Percentiles rank a stretch among this genome's conserved stretches.
phyloP scores from a whole-genome alignment of 2,797 vertebrate species.

The Fringilla coelebs region DNA sequence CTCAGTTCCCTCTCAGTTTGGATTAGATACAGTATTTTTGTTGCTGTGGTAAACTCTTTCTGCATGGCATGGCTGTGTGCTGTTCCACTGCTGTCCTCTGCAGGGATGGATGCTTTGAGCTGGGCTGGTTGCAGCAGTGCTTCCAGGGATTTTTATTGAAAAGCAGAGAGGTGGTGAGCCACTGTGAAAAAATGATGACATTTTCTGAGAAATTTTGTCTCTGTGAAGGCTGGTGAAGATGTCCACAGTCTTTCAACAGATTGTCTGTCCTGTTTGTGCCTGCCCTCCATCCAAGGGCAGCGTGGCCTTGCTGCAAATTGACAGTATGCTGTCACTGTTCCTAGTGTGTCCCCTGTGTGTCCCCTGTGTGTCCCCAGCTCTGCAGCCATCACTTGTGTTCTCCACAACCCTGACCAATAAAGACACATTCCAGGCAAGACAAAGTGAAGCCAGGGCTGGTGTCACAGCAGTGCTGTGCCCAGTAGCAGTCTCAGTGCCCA shows the following conservation, averaged over 20 bases:
- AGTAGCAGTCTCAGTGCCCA: not conserved
- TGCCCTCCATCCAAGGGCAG: not conserved
- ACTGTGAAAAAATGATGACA: not conserved
- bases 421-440: not conserved
- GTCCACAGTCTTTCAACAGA: not conserved
- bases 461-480: not conserved
- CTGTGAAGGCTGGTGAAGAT: not conserved
- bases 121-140: not conserved
- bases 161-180: not conserved
- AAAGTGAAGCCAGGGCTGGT: not conserved
- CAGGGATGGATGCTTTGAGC: not conserved
- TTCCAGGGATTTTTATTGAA: not conserved
- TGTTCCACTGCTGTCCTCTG: not conserved
- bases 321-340: rapidly evolving
- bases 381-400: not conserved
- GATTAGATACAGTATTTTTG: not conserved
- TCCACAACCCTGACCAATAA: not conserved
- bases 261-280: rapidly evolving
- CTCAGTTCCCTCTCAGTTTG: not conserved
- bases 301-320: not conserved
- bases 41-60: not conserved
- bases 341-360: not conserved
- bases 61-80: not conserved
- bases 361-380: not conserved
- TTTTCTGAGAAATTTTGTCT: not conserved